These are phyloP conservation scores for Andrena dorsata DNA, from an alignment of 2,888 invertebrate genomes.

Conservation along the genomic window DNA sequence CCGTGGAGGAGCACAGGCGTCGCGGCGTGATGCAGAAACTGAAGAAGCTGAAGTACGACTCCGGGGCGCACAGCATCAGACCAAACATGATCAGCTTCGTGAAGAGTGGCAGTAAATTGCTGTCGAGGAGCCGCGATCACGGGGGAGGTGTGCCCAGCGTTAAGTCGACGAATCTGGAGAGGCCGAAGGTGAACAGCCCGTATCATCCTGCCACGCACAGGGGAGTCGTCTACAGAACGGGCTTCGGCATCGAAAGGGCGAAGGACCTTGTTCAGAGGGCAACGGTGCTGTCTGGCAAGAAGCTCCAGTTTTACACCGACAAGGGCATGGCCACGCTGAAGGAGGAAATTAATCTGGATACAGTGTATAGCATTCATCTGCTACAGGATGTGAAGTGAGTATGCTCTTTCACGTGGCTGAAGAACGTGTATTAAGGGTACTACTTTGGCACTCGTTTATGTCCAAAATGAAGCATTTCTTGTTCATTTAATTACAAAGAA, in stretches of 20 bases:
- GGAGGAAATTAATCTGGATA: slow-evolving; percentile 90
- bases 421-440: not conserved
- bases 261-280: slow-evolving; percentile 90
- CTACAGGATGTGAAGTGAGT: slow-evolving; percentile 86
- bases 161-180: slow-evolving; percentile 83
- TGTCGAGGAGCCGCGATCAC: slow-evolving; percentile 75
- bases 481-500: too few species aligned
- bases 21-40: slow-evolving; percentile 79
- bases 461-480: too few species aligned
- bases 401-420: slow-evolving; percentile 15
- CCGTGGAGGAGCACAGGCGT: slow-evolving; percentile 69
- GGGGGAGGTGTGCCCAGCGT: slow-evolving; percentile 51
- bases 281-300: slow-evolving; percentile 89
- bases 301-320: slow-evolving; percentile 91
- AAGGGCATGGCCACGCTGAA: slow-evolving; percentile 89
- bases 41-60: slow-evolving; percentile 77
- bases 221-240: slow-evolving; percentile 87
- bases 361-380: slow-evolving; percentile 88
- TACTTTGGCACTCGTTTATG: too few species aligned
- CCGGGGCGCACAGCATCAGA: slow-evolving; percentile 74
- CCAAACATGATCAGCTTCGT: slow-evolving; percentile 81
- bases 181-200: slow-evolving; percentile 86
- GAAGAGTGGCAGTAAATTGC: slow-evolving; percentile 76
- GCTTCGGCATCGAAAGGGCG: slow-evolving; percentile 85
- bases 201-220: slow-evolving; percentile 86